These are phyloP conservation scores for Papilio helenus DNA, from an alignment of 1,140 invertebrate genomes.

Conservation along the genomic window DNA sequence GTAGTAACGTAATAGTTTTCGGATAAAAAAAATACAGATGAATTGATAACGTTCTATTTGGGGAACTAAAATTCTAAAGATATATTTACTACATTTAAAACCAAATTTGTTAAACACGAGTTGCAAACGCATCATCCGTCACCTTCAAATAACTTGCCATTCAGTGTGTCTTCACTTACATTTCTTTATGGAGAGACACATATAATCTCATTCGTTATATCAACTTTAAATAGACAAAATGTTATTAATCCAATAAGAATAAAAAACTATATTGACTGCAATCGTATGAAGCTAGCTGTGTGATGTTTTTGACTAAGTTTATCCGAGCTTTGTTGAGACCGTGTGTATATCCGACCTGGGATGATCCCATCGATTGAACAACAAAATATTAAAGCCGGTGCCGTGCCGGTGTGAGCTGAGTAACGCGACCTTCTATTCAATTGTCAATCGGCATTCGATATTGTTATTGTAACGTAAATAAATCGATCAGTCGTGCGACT, in stretches of 20 bases:
- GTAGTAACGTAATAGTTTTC: neutral
- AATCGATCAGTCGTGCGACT: slow-evolving; percentile 12
- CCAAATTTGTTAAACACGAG: neutral
- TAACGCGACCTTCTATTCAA: slow-evolving; percentile 26
- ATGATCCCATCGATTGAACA: slow-evolving; percentile 15
- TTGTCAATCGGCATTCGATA: slow-evolving; percentile 27
- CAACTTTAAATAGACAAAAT: too few relatives aligned
- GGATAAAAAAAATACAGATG: too few relatives aligned
- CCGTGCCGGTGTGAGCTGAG: neutral
- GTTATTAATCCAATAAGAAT: too few relatives aligned
- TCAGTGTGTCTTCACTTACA: neutral
- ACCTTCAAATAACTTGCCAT: neutral
- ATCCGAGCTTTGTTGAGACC: neutral
- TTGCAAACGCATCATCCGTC: neutral
- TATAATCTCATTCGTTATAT: too few relatives aligned
- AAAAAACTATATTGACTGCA: too few relatives aligned
- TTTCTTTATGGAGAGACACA: neutral
- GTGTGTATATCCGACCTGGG: neutral
- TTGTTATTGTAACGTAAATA: slow-evolving; percentile 30
- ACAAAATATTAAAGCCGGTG: neutral
- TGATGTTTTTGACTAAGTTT: too few relatives aligned
- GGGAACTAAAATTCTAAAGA: too few relatives aligned
- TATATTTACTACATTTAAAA: neutral
- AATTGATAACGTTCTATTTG: too few relatives aligned
- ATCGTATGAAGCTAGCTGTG: neutral